Evolutionary conservation across 23 tunicate genomes (phyloP).

Genomic region (Clavelina lepadiformis): DNA sequence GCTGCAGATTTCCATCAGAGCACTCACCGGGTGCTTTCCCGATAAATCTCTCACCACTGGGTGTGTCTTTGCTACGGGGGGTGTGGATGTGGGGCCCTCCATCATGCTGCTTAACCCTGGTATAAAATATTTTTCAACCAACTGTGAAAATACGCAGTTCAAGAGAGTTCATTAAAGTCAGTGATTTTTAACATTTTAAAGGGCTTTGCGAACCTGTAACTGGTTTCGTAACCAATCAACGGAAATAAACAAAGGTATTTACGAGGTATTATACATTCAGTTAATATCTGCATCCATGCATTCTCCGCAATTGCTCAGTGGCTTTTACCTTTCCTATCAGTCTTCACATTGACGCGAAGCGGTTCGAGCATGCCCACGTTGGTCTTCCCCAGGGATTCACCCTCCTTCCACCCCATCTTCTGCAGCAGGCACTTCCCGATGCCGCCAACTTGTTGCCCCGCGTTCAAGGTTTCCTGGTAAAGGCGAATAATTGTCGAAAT

Average conservation of each 20-base stretch:
- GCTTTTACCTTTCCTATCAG: conserved; percentile 72
- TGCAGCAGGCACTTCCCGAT: conserved; percentile 76
- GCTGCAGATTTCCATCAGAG: conserved; percentile 76
- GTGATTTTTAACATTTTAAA: no score
- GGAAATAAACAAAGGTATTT: no score
- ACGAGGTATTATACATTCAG: no score
- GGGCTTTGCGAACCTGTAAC: no score
- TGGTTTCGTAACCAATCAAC: neutral
- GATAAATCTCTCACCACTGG: conserved; percentile 44
- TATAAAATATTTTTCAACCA: no score
- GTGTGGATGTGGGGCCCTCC: conserved; percentile 31
- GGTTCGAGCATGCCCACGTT: conserved; percentile 77
- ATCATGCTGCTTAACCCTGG: conserved; percentile 67
- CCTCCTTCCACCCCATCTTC: conserved; percentile 96
- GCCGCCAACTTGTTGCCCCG: conserved; percentile 66
- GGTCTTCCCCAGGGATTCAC: conserved; percentile 67
- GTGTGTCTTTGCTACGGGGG: neutral
- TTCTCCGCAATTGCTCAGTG: no score
- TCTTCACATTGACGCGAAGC: conserved; percentile 55
- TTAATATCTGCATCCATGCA: no score
- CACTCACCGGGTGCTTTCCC: conserved; percentile 89
- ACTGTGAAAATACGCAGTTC: no score
- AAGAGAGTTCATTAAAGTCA: no score
- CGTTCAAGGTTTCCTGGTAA: conserved; percentile 34
- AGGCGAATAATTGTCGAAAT: no score